Base-by-base conservation (phyloP, 2,888 invertebrate species). In the Sphaeridia pumilis region DNA sequence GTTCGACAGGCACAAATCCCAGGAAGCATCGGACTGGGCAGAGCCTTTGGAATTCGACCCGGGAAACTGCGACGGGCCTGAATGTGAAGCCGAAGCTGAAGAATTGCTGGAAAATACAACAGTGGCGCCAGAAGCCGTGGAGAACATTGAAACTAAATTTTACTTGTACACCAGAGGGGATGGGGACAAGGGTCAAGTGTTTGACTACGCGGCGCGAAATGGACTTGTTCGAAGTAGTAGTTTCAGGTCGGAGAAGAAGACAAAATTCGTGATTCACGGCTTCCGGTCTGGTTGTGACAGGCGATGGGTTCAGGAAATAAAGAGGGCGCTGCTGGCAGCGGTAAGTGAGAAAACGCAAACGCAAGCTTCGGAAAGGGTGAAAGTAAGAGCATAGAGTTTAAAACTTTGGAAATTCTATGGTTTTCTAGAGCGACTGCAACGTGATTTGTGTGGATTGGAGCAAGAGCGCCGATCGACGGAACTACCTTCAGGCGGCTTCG, bases 281-380 rank as follows among this genome's bases (percentile, higher is more conserved):
- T 93, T 93, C 69, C 89, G 89, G 1, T 87, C 88, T 54, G 85
- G 84, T 67, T 92, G 90, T 69, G 81, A 38, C 17, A 5, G 38
- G 84, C 83, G 88, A 21, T 94, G 93, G 93, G 86, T 90, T 14
- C 85, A 87, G 68, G 87, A 89, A 71, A 89, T 93, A 84, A 79
- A 88, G 54, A 84, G 87, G 25, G 89, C 89, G 5, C 74, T 93
- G 20, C 84, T 92, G 80, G 84, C 86, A 49, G 86, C 87, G 69
- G 87, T 87, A 70, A 76, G 79, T 74, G 17, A 10, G n/a, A n/a
- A n/a, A n/a, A n/a, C n/a, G n/a, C n/a, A n/a, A n/a, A n/a, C n/a
- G n/a, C n/a, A n/a, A n/a, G n/a, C n/a, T n/a, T n/a, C n/a, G n/a
- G n/a, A n/a, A n/a, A n/a, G n/a, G n/a, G n/a, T n/a, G n/a, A n/a